Percentiles rank a stretch among this genome's conserved stretches.
Evolutionary conservation across 2,113 vertebrate species (phyloP).

Genomic region (Holacanthus passer): DNA sequence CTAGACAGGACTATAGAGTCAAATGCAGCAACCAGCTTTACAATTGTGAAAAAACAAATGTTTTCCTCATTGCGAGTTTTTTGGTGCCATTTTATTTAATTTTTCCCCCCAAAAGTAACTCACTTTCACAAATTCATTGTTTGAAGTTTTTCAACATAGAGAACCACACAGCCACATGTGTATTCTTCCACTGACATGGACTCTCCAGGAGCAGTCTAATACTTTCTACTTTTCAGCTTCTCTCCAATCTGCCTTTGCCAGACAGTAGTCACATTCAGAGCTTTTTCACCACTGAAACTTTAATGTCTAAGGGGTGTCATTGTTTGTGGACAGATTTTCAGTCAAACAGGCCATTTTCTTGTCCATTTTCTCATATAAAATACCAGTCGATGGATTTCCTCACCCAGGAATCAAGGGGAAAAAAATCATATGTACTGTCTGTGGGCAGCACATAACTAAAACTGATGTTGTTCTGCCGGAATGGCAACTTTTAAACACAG

Average conservation of each 20-base stretch:
- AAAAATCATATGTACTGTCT: neutral
- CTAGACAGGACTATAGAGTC: neutral
- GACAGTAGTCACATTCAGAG: conserved; percentile 3
- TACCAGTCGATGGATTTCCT: neutral
- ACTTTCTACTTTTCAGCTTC: neutral
- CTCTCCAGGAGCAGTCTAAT: neutral
- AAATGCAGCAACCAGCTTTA: neutral
- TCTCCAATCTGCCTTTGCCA: neutral
- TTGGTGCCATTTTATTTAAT: neutral
- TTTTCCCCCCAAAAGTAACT: neutral
- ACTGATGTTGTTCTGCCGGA: conserved; percentile 12
- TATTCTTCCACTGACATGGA: neutral
- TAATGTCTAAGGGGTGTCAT: neutral
- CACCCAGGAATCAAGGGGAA: neutral
- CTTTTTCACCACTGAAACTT: neutral
- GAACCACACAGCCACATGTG: neutral
- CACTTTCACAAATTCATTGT: neutral
- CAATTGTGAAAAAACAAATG: neutral
- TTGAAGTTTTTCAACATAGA: neutral
- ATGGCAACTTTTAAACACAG: conserved; percentile 9
- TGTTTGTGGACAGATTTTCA: conserved; percentile 11
- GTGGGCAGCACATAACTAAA: neutral
- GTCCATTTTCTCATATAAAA: neutral
- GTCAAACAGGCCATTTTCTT: neutral
- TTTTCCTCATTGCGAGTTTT: neutral